Base-by-base conservation (phyloP, 2,888 invertebrate species). In the Apotomis capreana region DNA sequence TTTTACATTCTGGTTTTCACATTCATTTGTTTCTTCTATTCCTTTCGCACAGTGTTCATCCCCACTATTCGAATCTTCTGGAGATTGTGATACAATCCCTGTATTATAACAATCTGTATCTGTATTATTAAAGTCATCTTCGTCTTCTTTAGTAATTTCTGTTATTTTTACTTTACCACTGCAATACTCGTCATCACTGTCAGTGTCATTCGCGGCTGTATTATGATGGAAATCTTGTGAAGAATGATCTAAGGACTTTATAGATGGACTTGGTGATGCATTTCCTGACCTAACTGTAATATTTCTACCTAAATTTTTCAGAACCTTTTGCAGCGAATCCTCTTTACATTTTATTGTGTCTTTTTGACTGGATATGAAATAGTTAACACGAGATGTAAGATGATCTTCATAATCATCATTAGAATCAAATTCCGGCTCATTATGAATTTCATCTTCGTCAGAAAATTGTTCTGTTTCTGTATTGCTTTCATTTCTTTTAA, bases 251-350 rank as follows among this genome's bases (percentile, higher is more conserved):
- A 80, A 77, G 46, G 77, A 75, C 69, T 76, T 77, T 10, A 73
- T 6, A 44, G 78, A 76, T 40, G 77, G 76, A 77, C 73, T 84
- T 40, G 86, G 83, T 12, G 87, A 84, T 36, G 84, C 79, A 75
- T 84, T 89, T 70, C 81, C 81, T 4, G 90, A 85, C 79, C 90
- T 92, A 0, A 92, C 81, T 60, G 88, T 90, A 52, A 92, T 87
- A 77, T 89, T 84, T 80, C 86, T 87, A 74, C 89, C 78, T 76
- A 91, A 82, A 76, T 83, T 87, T 79, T 88, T 89, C 68, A 91
- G 78, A 51, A 84, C 86, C 60, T 86, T 86, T 78, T 87, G 83
- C 62, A 88, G 76, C 12, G 79, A 76, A 9, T 78, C 69, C 77
- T 81, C 77, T 73, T 82, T 79, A 70, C 82, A 9, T 49, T 10